Base-by-base conservation (phyloP, 92 coral and sea anemone genomes). In the Epizoanthus ramosus region DNA sequence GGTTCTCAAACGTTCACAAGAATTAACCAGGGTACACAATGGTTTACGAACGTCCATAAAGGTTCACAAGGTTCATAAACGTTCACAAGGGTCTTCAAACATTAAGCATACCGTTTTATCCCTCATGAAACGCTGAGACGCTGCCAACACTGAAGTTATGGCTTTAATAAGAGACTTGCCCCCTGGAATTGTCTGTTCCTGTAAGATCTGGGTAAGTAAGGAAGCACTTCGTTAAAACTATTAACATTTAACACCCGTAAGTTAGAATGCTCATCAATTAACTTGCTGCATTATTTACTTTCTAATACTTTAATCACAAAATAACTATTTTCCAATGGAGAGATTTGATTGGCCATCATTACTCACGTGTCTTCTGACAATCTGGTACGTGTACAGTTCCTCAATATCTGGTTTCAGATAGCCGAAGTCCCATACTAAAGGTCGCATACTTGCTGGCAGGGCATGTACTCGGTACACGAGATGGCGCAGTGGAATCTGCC, bases 111-210 rank as follows among this genome's bases (percentile, higher is more conserved):
- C 98, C 90, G 87, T 80, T 57, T 94, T 91, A 17, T 89, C 75
- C 64, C 98, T 90, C 98, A 94, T 92, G 89, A 82, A 94, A 64
- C 88, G 92, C 84, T 94, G 98, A 21, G 96, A 94, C 19, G 90
- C 94, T 16, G 98, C 88, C 67, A 94, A 74, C 39, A 92, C 92
- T 31, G 75, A 71, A 56, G 98, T 87, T 10, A 92, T 79, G 53
- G 91, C 93, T 61, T 85, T 80, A 10, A 92, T 92, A 54, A 80
- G 57, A 22, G 71, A 61, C 50, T 53, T 66, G 54, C 81, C 85
- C 8, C 88, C 90, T 21, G 95, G 95, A 56, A 91, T 79, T 74
- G 77, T 64, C 15, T 80, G 19, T 35, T 79, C 90, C 47, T 80
- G 60, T 57, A 24, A 21, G 41, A 59, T 71, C 76, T 71, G 25